Percentiles rank a stretch among this genome's conserved stretches.
These are phyloP conservation scores for Creontiades dilutus DNA, from an alignment of 2,888 invertebrate genomes.

Conservation along the genomic window DNA sequence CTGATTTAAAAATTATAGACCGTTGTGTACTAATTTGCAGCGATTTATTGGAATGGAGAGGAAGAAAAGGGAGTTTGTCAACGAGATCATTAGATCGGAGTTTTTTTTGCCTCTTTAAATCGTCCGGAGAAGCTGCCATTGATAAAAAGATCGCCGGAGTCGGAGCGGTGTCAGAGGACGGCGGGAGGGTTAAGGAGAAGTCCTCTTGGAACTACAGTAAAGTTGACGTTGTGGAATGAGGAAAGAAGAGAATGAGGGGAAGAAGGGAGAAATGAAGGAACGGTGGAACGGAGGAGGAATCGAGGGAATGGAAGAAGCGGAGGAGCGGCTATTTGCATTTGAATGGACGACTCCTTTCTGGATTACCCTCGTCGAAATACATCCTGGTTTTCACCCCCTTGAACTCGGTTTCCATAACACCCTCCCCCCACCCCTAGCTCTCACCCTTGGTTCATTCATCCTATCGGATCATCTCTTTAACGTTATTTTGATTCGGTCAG, in stretches of 20 bases:
- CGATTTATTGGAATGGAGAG: not conserved
- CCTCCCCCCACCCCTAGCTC: not conserved
- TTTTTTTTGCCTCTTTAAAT: slow-evolving; percentile 16
- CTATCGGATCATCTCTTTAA: not conserved
- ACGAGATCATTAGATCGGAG: slow-evolving; percentile 21
- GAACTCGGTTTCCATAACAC: slow-evolving; percentile 12
- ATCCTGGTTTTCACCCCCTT: slow-evolving; percentile 29
- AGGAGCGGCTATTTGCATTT: slow-evolving; percentile 67
- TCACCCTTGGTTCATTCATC: slow-evolving; percentile 12
- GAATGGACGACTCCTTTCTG: slow-evolving; percentile 57
- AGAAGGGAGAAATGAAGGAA: not conserved
- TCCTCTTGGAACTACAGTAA: not conserved
- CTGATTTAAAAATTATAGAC: too few species aligned
- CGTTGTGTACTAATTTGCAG: too few species aligned
- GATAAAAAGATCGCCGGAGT: not conserved
- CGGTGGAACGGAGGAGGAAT: not conserved
- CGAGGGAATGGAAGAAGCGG: not conserved
- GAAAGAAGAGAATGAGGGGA: not conserved
- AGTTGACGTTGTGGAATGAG: not conserved
- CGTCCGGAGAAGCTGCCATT: slow-evolving; percentile 5
- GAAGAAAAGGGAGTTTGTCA: slow-evolving; percentile 19
- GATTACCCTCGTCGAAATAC: slow-evolving; percentile 68
- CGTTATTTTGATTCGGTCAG: slow-evolving; percentile 11
- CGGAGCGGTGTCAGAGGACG: too few species aligned
- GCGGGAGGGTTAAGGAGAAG: not conserved